Evolutionary conservation across 2,888 invertebrate genomes (phyloP).

Genomic region (Diplazon laetatorius): DNA sequence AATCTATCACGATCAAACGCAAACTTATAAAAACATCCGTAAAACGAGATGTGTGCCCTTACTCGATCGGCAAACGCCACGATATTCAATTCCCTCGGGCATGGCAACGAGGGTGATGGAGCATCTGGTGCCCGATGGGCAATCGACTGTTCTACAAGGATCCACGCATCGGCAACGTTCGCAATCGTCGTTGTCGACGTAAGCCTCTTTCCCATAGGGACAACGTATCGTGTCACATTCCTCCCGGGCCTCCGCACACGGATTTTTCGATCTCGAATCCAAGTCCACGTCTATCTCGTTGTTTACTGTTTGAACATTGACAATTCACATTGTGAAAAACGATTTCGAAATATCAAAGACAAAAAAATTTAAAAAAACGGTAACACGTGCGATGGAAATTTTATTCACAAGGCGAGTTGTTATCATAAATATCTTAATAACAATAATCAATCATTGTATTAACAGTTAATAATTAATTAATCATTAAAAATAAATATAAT

Average conservation of each 20-base stretch:
- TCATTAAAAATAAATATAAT: no score
- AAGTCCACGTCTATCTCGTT: constrained; percentile 81
- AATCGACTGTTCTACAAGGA: constrained; percentile 87
- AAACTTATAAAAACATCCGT: no score
- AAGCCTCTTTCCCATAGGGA: constrained; percentile 88
- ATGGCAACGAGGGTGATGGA: constrained; percentile 83
- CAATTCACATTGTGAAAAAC: neutral
- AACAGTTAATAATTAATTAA: no score
- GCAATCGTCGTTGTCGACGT: constrained; percentile 86
- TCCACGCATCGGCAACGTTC: constrained; percentile 89
- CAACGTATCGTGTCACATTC: constrained; percentile 88
- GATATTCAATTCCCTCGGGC: constrained; percentile 82
- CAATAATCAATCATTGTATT: no score
- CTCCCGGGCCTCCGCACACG: constrained; percentile 85
- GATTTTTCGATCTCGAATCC: constrained; percentile 79
- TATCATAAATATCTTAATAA: no score
- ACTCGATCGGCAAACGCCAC: constrained; percentile 87
- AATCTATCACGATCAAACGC: no score
- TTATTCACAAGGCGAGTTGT: no score
- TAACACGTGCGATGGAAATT: neutral
- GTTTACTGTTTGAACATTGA: constrained; percentile 68
- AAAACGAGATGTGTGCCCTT: no score
- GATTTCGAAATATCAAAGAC: neutral
- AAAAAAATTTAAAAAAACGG: neutral
- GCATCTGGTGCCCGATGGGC: constrained; percentile 88